A percentile compares a stretch with the other conserved stretches of the same genome.
phyloP scores from a whole-genome alignment of 2,888 invertebrate genomes.

The Aphelenchoides bicaudatus region DNA sequence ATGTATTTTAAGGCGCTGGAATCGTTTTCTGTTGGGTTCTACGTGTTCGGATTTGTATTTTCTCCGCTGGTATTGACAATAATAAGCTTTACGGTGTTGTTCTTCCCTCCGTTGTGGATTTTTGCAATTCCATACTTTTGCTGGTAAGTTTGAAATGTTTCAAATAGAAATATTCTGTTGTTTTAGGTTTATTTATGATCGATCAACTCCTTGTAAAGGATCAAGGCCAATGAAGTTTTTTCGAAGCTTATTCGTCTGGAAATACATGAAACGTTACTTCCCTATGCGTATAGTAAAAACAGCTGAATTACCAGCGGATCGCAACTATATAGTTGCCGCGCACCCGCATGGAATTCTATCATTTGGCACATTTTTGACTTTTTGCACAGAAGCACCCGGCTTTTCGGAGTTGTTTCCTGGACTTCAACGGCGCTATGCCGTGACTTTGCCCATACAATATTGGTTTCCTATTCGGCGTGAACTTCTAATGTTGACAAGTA shows the following conservation, averaged over 20 bases:
- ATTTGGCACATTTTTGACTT: slow-evolving; percentile 75
- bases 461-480: slow-evolving; percentile 73
- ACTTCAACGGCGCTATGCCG: slow-evolving; percentile 62
- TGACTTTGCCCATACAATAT: slow-evolving; percentile 74
- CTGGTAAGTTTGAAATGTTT: too few species aligned
- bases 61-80: slow-evolving; percentile 1
- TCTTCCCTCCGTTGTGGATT: slow-evolving; percentile 8
- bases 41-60: slow-evolving; percentile 10
- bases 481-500: slow-evolving; percentile 59
- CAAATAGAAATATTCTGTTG: too few species aligned
- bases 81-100: neutral
- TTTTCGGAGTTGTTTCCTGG: slow-evolving; percentile 62
- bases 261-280: slow-evolving; percentile 24
- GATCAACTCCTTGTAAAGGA: neutral
- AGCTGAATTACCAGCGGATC: slow-evolving; percentile 26
- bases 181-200: neutral
- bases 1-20: too few species aligned
- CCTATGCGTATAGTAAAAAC: slow-evolving; percentile 33
- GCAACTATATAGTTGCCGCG: slow-evolving; percentile 60
- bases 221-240: neutral
- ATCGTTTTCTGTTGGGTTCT: slow-evolving; percentile 8
- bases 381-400: slow-evolving; percentile 70
- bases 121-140: slow-evolving; percentile 2
- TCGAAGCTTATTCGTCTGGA: neutral
- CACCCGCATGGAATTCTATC: slow-evolving; percentile 88